Percentiles rank a stretch among this genome's conserved stretches.
Evolutionary conservation across 2,113 vertebrate genomes (phyloP).

Genomic region (Romanogobio albipinnatus): DNA sequence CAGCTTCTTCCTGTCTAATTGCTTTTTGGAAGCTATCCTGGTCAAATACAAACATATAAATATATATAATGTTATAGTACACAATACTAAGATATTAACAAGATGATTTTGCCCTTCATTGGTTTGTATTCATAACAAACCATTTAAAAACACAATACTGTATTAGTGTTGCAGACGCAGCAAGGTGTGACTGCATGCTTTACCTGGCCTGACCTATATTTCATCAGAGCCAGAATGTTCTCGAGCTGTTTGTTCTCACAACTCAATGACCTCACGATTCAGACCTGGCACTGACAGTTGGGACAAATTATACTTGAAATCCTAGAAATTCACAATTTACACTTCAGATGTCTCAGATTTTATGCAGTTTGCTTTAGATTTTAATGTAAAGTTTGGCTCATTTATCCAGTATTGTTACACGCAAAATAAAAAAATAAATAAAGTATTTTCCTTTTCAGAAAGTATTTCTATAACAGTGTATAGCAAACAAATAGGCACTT

Average conservation of each 20-base stretch:
- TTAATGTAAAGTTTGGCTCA: not conserved
- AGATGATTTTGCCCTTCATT: not conserved
- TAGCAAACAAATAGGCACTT: not conserved
- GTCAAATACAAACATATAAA: constrained; percentile 34
- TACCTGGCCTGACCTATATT: constrained; percentile 2
- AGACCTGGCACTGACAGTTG: not conserved
- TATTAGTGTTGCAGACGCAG: not conserved
- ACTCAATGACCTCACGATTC: not conserved
- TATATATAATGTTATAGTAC: constrained; percentile 30
- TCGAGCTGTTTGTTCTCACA: not conserved
- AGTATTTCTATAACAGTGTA: not conserved
- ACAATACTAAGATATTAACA: constrained; percentile 30
- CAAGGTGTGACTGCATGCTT: constrained; percentile 9
- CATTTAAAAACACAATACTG: not conserved
- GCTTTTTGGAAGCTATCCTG: constrained; percentile 2
- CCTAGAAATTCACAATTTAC: not conserved
- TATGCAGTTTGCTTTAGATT: not conserved
- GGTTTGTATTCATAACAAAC: constrained; percentile 2
- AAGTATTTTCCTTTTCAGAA: not conserved
- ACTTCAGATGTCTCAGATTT: not conserved
- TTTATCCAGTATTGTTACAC: not conserved
- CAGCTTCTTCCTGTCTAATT: constrained; percentile 25
- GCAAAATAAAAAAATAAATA: not conserved
- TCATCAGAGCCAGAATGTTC: not conserved
- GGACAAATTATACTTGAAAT: constrained; percentile 9